Evolutionary conservation across 2,888 invertebrate genomes (phyloP), one percentile per base, ranked within the genome.

Genomic region (Serrognathus titanus): DNA sequence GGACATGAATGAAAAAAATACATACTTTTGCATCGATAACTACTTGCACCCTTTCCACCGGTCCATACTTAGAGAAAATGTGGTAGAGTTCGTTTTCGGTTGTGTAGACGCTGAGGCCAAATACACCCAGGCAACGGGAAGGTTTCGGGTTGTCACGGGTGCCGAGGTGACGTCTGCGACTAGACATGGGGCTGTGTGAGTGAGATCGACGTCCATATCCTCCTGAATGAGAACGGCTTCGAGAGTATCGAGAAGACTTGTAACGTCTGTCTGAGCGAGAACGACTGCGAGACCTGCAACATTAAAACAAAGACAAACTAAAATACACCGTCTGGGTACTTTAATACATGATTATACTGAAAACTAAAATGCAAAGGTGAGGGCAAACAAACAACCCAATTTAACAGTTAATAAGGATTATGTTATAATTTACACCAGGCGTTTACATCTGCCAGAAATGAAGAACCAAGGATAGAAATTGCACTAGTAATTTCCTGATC

Each of bases 1-100:
- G 10, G 12, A 45, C 16, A 13, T 45, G 10, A 13, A 3, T 45
- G 2, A 10, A 45, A 45, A 45, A 31, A 48, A 13, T 11, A 57
- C 70, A 78, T 77, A 91, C 92, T 86, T 96, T 96, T 47, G 94
- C 94, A 79, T 98, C 97, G 70, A 95, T 92, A 51, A 98, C 95
- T 62, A 98, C 89, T 80, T 96, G 93, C 20, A 94, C 90, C 73
- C 93, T 88, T 73, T 97, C 94, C 36, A 98, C 89, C 0, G 89
- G 89, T 2, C 97, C 97, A 75, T 88, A 97, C 75, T 94, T 93
- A 46, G 88, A 86, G 79, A 98, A 97, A 64, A 97, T 90, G 69
- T 95, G 92, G 72, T 91, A 88, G 41, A 98, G 84, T 76, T 96
- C 93, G 67, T 90, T 86, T 75, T 97, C 97, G 1, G 94, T 90